Evolutionary conservation across 1,140 invertebrate species (phyloP).

Genomic region (Patella vulgata): DNA sequence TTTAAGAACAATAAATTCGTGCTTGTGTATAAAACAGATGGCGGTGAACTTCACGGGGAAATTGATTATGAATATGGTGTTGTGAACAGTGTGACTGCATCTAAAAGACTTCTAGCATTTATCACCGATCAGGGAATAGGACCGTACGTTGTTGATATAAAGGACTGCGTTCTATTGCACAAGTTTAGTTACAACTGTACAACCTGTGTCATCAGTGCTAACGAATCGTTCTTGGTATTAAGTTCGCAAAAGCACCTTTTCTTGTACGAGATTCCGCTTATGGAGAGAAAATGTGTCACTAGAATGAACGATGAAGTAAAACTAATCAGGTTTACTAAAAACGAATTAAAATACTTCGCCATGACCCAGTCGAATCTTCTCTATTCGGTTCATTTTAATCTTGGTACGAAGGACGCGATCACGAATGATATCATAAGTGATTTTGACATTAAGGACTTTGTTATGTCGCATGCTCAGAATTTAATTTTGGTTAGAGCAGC

Average conservation of each 20-base stretch:
- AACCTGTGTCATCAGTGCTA: conserved; percentile 87
- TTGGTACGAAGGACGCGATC: conserved; percentile 32
- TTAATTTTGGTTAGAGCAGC: conserved; percentile 42
- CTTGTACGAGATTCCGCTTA: conserved; percentile 73
- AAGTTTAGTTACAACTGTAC: conserved; percentile 77
- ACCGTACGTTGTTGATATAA: conserved; percentile 75
- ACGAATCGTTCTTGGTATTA: conserved; percentile 90
- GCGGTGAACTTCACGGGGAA: conserved; percentile 44
- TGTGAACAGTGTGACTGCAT: conserved; percentile 71
- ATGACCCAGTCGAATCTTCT: conserved; percentile 48
- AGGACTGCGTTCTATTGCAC: conserved; percentile 38
- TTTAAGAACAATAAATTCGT: conserved; percentile 44
- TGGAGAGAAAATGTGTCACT: conserved; percentile 49
- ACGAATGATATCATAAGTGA: conserved; percentile 43
- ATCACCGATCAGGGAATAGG: conserved; percentile 95
- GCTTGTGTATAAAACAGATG: conserved; percentile 44
- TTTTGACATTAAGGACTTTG: conserved; percentile 47
- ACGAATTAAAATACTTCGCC: conserved; percentile 43
- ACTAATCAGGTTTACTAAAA: conserved; percentile 43
- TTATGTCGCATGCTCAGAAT: conserved; percentile 42
- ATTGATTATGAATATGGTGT: conserved; percentile 41
- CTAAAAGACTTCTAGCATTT: conserved; percentile 84
- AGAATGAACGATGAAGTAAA: conserved; percentile 44
- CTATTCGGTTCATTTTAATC: conserved; percentile 43
- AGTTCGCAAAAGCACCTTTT: conserved; percentile 81